Evolutionary conservation across 1,140 invertebrate genomes (phyloP), one percentile per base, ranked within the genome.

Genomic region (Laupala kohalensis): DNA sequence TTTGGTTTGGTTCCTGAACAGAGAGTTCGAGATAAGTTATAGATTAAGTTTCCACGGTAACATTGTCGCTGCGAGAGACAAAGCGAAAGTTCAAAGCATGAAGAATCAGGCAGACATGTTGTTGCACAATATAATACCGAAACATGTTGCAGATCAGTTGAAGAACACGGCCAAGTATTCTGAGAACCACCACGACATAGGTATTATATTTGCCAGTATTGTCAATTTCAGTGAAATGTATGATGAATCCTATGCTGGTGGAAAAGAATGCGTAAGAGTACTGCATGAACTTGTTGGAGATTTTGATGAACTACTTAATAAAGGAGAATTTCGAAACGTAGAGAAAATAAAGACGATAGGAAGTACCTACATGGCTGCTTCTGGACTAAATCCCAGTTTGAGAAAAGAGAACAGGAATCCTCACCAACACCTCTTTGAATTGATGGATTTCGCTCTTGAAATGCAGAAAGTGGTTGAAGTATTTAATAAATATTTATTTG

Each of bases 261-360:
- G 94, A 0, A 92, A 93, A 77, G 96, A 98, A 80, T 98, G 94
- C 80, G 80, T 98, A 53, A 84, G 96, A 9, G 95, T 98, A 0
- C 83, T 98, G 19, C 98, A 98, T 81, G 96, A 98, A 79, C 82
- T 98, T 13, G 95, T 92, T 69, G 94, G 90, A 0, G 96, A 98
- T 81, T 97, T 98, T 79, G 96, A 98, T 79, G 95, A 97, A 77
- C 80, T 98, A 6, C 80, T 98, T 0, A 89, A 92, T 68, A 86
- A 89, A 67, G 82, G 86, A 0, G 88, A 95, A 74, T 98, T 94
- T 77, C 86, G 88, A 62, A 90, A 93, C 70, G 92, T 98, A 1
- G 96, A 98, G 78, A 99, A 99, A 81, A 98, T 99, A 72, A 99
- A 99, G 79, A 98, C 96, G 0, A 98, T 98, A 72, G 96, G 96